phyloP scores from a whole-genome alignment of 1,140 invertebrate genomes.

The Reticulitermes speratus region DNA sequence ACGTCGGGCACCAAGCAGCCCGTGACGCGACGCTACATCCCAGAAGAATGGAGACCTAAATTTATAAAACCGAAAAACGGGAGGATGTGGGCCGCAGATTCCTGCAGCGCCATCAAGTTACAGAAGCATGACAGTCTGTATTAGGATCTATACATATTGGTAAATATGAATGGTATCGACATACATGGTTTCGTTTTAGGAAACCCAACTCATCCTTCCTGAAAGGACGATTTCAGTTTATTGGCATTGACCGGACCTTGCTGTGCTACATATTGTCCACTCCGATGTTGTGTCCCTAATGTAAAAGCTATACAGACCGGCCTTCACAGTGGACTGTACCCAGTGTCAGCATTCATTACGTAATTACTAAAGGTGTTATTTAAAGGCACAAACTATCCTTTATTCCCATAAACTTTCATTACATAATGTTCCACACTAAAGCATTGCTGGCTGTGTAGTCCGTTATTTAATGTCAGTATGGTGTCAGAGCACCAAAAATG shows the following conservation, averaged over 20 bases:
- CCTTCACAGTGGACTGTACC: not conserved
- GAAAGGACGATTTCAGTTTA: too few relatives aligned
- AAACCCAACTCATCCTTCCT: too few relatives aligned
- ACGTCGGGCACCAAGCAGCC: too few relatives aligned
- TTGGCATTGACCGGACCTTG: not conserved
- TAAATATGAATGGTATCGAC: too few relatives aligned
- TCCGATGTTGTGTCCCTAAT: not conserved
- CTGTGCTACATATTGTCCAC: not conserved
- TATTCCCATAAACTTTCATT: not conserved
- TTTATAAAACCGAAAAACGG: too few relatives aligned
- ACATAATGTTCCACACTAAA: not conserved
- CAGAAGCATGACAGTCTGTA: too few relatives aligned
- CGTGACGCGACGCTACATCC: too few relatives aligned
- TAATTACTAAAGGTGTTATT: not conserved
- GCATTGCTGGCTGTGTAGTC: not conserved
- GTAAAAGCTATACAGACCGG: not conserved
- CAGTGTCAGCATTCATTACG: not conserved
- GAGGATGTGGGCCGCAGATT: too few relatives aligned
- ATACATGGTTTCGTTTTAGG: too few relatives aligned
- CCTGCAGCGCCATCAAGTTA: too few relatives aligned
- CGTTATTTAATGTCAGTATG: not conserved
- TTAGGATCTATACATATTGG: too few relatives aligned
- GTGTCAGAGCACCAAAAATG: not conserved
- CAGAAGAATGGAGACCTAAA: too few relatives aligned
- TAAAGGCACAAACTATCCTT: not conserved